phyloP scores from a whole-genome alignment of 1,140 invertebrate genomes.

The Bombus superbus region DNA sequence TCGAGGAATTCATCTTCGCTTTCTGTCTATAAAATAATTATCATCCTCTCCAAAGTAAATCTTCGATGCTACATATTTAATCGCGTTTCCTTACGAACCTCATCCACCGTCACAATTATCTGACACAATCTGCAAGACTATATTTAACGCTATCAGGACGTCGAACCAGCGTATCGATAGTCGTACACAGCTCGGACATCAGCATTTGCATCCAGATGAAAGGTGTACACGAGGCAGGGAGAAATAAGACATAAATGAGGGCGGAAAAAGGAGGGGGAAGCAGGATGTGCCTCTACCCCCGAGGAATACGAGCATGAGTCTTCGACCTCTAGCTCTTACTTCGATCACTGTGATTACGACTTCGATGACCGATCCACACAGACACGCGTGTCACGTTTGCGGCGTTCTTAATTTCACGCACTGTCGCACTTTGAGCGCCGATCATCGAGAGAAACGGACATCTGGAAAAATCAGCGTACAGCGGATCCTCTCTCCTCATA shows the following conservation, averaged over 20 bases:
- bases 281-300: slow-evolving; percentile 35
- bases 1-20: no score
- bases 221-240: neutral
- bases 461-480: slow-evolving; percentile 3
- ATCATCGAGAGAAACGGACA: slow-evolving; percentile 19
- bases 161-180: neutral
- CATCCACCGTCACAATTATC: neutral
- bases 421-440: slow-evolving; percentile 72
- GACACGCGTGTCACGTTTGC: slow-evolving; percentile 37
- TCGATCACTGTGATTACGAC: slow-evolving; percentile 76
- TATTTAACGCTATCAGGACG: slow-evolving; percentile 1
- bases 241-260: slow-evolving; percentile 45
- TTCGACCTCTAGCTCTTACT: slow-evolving; percentile 40
- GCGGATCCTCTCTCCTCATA: neutral
- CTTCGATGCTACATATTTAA: neutral
- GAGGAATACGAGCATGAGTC: slow-evolving; percentile 26
- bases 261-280: slow-evolving; percentile 1
- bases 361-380: slow-evolving; percentile 70
- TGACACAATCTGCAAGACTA: neutral
- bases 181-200: neutral
- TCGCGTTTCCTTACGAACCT: no score
- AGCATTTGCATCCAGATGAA: slow-evolving; percentile 26
- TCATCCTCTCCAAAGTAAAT: no score
- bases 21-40: no score
- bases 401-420: slow-evolving; percentile 72